These are phyloP conservation scores for Brachionichthys hirsutus DNA, from an alignment of 2,113 vertebrate genomes.

Conservation along the genomic window DNA sequence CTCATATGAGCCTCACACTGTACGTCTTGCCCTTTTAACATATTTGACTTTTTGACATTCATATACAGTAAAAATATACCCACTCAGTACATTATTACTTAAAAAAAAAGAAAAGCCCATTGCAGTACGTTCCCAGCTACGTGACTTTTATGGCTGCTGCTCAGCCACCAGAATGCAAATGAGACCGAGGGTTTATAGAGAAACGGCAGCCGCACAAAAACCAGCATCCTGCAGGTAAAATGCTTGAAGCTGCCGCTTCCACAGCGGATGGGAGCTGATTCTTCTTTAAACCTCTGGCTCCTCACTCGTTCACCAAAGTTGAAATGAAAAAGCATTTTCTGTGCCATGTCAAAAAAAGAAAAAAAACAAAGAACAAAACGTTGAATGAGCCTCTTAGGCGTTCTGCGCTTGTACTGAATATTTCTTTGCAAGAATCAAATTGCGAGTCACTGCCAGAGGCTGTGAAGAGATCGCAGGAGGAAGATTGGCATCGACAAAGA, in stretches of 20 bases:
- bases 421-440: slow-evolving; percentile 25
- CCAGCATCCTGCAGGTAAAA: slow-evolving; percentile 23
- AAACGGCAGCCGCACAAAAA: slow-evolving; percentile 14
- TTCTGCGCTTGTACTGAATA: slow-evolving; percentile 6
- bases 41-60: slow-evolving; percentile 31
- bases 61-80: slow-evolving; percentile 59
- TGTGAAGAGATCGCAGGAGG: background rate
- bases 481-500: background rate
- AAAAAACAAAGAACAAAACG: no score
- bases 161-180: slow-evolving; percentile 45
- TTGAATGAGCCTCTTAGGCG: slow-evolving; percentile 13
- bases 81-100: slow-evolving; percentile 53
- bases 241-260: background rate
- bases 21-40: slow-evolving; percentile 39
- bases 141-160: slow-evolving; percentile 43
- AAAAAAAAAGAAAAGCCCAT: slow-evolving; percentile 47
- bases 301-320: slow-evolving; percentile 28
- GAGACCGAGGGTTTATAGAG: slow-evolving; percentile 10
- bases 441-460: slow-evolving; percentile 1
- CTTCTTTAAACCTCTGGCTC: slow-evolving; percentile 12
- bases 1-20: slow-evolving; percentile 8
- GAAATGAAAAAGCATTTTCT: slow-evolving; percentile 11
- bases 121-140: slow-evolving; percentile 21
- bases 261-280: slow-evolving; percentile 9
- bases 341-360: background rate